Evolutionary conservation across 2,888 invertebrate genomes (phyloP), one percentile per base, ranked within the genome.

Genomic region (Acleris cristana): DNA sequence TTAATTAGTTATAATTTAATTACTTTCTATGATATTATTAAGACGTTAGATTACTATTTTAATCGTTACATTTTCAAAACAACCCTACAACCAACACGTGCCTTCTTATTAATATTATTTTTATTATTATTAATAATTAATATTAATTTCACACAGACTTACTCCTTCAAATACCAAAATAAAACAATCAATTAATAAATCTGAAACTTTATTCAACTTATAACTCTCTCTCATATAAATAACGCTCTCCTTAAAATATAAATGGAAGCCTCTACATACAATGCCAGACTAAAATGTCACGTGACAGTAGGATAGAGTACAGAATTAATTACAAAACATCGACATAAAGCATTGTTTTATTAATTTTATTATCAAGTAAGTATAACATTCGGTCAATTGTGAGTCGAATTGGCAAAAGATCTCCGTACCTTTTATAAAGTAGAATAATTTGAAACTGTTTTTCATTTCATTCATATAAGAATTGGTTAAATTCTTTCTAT

Each of bases 251-350:
- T 89, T 84, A 81, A 82, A 83, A 10, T 81, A 76, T 84, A 88
- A 87, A 80, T 91, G 92, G 92, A 92, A 92, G 92, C 92, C 91
- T 92, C 92, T 92, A 92, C 87, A 85, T 85, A 86, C 82, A 84
- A 79, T 81, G 76, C 80, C 81, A 80, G 82, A 76, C 81, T 77
- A 74, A 78, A 80, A 79, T 80, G 73, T 79, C 73, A 77, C 72
- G 75, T 80, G 74, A 71, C 64, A 62, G 26, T 49, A 45, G 26
- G 48, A 56, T 58, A 26, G 30, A 34, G 26, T 48, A 62, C 60
- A 66, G 51, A 62, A 66, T 59, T 60, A 69, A 70, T 70, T 69
- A 69, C 68, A 72, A 69, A 59, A 63, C 69, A 70, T 48, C 45
- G 68, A 68, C 53, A 65, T 14, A 34, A 34, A 8, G 59, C 57